A percentile compares a stretch with the other conserved stretches of the same genome.
phyloP scores from a whole-genome alignment of 30 jellyfish, hydroid and myxozoan genomes.

The Hydra vulgaris region DNA sequence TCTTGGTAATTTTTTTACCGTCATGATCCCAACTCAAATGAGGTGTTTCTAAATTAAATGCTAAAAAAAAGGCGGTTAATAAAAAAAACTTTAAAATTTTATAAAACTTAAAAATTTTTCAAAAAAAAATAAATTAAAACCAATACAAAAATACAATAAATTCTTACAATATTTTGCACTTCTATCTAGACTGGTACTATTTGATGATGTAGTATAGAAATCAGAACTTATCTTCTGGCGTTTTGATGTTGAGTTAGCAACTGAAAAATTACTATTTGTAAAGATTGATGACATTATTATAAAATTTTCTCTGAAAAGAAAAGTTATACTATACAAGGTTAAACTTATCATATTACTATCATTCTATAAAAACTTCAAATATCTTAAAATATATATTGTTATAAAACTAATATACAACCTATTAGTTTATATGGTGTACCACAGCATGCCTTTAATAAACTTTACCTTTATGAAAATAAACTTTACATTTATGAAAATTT shows the following conservation, averaged over 20 bases:
- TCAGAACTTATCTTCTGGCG: neutral
- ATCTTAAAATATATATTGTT: too few species aligned
- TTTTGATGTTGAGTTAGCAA: neutral
- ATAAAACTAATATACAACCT: too few species aligned
- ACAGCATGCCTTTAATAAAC: too few species aligned
- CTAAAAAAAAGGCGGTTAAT: too few species aligned
- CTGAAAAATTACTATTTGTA: neutral
- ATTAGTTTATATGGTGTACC: too few species aligned
- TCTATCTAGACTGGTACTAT: neutral
- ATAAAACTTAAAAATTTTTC: neutral
- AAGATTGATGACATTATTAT: neutral
- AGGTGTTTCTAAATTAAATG: neutral
- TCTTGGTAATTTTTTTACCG: neutral
- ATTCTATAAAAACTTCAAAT: too few species aligned
- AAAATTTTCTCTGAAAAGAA: neutral
- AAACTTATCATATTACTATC: too few species aligned
- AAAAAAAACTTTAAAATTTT: neutral
- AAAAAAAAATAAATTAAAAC: neutral
- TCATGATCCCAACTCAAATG: neutral
- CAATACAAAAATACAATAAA: neutral
- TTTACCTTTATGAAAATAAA: too few species aligned
- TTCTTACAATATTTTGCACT: neutral
- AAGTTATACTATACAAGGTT: too few species aligned
- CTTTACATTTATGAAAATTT: too few species aligned
- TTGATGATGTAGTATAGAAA: neutral